These are phyloP conservation scores for Ylistrum balloti DNA, from an alignment of 1,140 invertebrate species.

Conservation along the genomic window DNA sequence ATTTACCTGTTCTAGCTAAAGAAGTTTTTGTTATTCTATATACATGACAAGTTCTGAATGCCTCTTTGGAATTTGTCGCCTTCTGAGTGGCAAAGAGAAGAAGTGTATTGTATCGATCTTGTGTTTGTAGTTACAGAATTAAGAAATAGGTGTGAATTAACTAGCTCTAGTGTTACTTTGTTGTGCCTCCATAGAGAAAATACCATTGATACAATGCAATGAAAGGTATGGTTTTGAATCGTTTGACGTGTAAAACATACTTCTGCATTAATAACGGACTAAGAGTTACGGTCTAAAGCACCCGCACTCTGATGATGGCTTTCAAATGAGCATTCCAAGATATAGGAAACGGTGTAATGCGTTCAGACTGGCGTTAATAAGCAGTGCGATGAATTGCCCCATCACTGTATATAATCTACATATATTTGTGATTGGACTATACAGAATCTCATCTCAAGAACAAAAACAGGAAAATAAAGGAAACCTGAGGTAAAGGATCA, in stretches of 20 bases:
- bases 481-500: conserved; percentile 1
- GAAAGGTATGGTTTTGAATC: not conserved
- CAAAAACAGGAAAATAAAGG: not conserved
- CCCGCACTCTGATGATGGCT: not conserved
- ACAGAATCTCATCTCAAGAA: not conserved
- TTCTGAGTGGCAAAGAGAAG: too few species aligned
- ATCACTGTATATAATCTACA: conserved; percentile 35
- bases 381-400: not conserved
- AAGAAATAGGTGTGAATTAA: not conserved
- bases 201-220: conserved; percentile 29
- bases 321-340: conserved; percentile 27
- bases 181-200: not conserved
- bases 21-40: too few species aligned
- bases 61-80: too few species aligned
- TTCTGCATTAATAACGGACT: not conserved
- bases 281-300: not conserved
- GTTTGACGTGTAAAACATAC: not conserved
- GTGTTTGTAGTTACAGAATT: not conserved
- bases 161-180: not conserved
- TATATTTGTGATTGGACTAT: conserved; percentile 21
- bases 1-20: too few species aligned
- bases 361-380: not conserved
- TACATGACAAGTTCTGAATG: too few species aligned
- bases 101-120: not conserved
- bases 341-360: not conserved